These are phyloP conservation scores for Thymallus thymallus DNA, from an alignment of 2,113 vertebrate species.

Conservation along the genomic window DNA sequence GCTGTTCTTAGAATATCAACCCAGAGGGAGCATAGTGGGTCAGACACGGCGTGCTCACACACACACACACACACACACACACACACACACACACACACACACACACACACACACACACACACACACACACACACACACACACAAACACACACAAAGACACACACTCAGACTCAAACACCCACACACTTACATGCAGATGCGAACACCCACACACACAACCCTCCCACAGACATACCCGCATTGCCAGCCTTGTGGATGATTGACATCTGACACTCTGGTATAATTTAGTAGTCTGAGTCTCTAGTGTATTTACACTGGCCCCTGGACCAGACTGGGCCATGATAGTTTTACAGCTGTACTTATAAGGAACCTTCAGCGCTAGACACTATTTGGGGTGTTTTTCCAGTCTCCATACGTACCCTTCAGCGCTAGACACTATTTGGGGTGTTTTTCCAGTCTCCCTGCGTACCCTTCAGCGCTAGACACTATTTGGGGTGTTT, in stretches of 20 bases:
- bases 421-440: no score
- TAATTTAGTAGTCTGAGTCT: not conserved
- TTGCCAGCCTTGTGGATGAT: not conserved
- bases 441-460: no score
- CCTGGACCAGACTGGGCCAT: not conserved
- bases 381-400: no score
- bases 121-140: not conserved
- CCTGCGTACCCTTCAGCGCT: no score
- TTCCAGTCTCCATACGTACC: no score
- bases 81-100: not conserved
- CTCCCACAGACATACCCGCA: not conserved
- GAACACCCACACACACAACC: not conserved
- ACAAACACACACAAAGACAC: not conserved
- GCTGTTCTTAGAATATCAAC: not conserved
- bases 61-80: not conserved
- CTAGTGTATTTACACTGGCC: not conserved
- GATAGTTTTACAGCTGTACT: conserved; percentile 8
- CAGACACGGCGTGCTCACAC: not conserved
- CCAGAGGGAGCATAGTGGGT: not conserved
- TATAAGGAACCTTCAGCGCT: no score
- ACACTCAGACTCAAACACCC: not conserved
- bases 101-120: not conserved
- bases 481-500: no score
- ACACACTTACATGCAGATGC: not conserved
- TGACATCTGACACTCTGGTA: not conserved